Conservation (phyloP, 1,140 invertebrate species). For the Penaeus japonicus region DNA sequence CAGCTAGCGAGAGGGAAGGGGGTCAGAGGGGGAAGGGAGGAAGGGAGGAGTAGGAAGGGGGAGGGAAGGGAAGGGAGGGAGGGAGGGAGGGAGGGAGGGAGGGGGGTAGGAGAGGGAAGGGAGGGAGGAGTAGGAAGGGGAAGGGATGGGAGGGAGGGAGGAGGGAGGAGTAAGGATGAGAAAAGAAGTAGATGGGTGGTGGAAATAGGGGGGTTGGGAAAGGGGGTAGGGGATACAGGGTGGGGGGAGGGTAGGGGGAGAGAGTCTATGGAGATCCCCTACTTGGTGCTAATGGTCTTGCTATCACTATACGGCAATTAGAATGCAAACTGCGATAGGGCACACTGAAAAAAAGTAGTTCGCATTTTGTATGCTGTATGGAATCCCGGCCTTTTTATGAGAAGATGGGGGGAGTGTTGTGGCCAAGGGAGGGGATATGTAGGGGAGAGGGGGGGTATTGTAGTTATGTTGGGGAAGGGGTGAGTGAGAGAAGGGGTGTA, state of each 20-base stretch:
- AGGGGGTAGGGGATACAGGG: neutral
- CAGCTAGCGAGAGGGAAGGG: no score
- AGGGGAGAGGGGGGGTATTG: neutral
- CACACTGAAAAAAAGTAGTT: no score
- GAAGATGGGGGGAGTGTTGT: neutral
- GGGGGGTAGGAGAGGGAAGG: no score
- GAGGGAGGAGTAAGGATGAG: neutral
- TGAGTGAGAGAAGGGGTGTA: neutral
- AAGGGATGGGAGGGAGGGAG: neutral
- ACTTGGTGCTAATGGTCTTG: no score
- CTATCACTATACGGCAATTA: no score
- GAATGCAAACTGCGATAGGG: no score
- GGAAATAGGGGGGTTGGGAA: neutral
- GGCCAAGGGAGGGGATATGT: neutral
- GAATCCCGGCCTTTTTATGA: no score
- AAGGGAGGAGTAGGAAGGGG: neutral
- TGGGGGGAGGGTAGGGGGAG: neutral
- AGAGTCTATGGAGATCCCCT: no score
- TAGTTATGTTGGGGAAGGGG: neutral
- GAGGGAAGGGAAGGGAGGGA: neutral
- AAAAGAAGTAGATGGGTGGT: neutral
- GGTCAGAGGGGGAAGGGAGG: neutral
- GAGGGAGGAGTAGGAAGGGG: neutral
- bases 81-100: neutral
- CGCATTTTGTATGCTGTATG: no score